Base-by-base conservation (phyloP, 2,888 invertebrate species). In the Miltochrista miniata region DNA sequence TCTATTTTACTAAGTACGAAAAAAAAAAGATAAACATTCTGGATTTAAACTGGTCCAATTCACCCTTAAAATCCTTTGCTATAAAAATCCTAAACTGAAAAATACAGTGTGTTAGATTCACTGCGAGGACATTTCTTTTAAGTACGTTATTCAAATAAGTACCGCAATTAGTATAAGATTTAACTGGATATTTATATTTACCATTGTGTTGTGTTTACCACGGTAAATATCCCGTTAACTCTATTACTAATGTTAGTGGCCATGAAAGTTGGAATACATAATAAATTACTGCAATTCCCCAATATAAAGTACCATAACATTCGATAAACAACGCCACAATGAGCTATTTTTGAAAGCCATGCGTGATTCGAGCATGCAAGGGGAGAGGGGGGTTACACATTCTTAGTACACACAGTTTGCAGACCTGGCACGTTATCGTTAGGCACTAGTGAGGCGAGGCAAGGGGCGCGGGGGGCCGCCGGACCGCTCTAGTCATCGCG, bases 401-500 rank as follows among this genome's bases (percentile, higher is more conserved):
- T 79, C 77, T 68, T 73, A 72, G 69, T 77, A 73, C 64, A 73
- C 64, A 72, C 61, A 68, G 68, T 61, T 52, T 59, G 79, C 90
- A 84, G 89, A 90, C 90, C 90, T 90, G 88, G 72, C 76, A 68
- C 69, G 72, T 67, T 71, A 73, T 73, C 70, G 79, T 77, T 80
- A 81, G 85, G 79, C 82, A 75, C 78, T 70, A 80, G 73, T 69
- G 68, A 70, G 68, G 66, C 61, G 80, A 81, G 83, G 87, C 80
- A 87, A 87, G 84, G 80, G 85, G 67, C 83, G 84, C 77, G 85
- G 72, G 76, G 85, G 75, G 79, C 85, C 87, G 81, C 87, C 85
- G 82, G 87, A 76, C 83, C 87, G 85, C 86, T 86, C 91, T 92
- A 91, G 92, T 92, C 92, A 92, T 92, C 92, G 92, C 85, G 87